Evolutionary conservation across 23 tunicate species (phyloP).

Genomic region (Oikopleura dioica): DNA sequence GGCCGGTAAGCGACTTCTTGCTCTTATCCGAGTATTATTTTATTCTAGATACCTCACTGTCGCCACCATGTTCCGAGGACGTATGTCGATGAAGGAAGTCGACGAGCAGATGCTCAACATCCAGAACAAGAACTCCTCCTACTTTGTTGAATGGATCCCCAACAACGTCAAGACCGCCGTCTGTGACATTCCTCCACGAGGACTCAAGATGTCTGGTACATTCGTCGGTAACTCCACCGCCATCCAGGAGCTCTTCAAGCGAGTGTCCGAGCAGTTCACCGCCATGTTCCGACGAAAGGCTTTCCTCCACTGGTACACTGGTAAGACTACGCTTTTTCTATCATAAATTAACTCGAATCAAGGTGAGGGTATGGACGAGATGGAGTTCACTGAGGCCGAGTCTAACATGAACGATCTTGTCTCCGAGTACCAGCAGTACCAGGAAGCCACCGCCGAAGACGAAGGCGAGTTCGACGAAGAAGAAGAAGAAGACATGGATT

Average conservation of each 20-base stretch:
- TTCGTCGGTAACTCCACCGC: conserved; percentile 73
- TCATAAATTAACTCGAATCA: too few relatives aligned
- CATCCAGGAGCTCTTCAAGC: conserved; percentile 80
- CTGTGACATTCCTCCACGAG: conserved; percentile 67
- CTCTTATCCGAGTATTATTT: too few relatives aligned
- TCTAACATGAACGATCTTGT: too few relatives aligned
- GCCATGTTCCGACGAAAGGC: conserved; percentile 95
- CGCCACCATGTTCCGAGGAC: conserved; percentile 85
- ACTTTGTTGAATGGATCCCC: conserved; percentile 87
- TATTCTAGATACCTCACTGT: conserved; percentile 35
- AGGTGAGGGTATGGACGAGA: conserved; percentile 34
- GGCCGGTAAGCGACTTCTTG: conserved; percentile 22
- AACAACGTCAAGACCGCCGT: conserved; percentile 80
- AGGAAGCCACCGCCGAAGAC: conserved; percentile 15
- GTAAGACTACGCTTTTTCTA: too few relatives aligned
- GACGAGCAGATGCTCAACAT: conserved; percentile 96
- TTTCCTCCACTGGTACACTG: conserved; percentile 98
- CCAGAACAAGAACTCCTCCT: conserved; percentile 88
- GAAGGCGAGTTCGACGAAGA: conserved; percentile 1
- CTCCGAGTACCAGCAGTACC: conserved; percentile 93
- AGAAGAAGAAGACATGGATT: background rate
- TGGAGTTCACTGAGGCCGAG: too few relatives aligned
- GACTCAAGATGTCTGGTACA: conserved; percentile 56
- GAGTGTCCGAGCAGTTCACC: conserved; percentile 65
- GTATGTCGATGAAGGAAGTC: conserved; percentile 89